Conservation (phyloP, 2,888 invertebrate genomes). For the Gerris lacustris region DNA sequence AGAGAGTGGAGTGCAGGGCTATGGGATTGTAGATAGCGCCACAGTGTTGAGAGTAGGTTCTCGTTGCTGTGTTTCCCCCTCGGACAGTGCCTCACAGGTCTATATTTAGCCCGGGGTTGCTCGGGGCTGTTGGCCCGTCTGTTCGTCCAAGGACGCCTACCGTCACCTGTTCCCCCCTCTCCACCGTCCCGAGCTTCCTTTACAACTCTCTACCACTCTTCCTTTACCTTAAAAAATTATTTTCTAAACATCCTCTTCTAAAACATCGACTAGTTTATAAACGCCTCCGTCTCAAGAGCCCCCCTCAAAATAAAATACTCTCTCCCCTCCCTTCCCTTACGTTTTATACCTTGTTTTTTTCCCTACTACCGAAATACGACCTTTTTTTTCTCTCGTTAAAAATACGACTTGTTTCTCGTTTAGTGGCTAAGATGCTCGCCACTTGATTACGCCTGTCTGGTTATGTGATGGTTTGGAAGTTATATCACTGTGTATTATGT, state of each 20-base stretch:
- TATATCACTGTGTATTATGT: too few species aligned
- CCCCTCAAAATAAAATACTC: too few species aligned
- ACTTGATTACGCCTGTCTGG: too few species aligned
- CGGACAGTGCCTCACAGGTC: neutral
- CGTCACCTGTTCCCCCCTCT: slow-evolving; percentile 2
- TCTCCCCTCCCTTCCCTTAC: too few species aligned
- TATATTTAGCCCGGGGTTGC: neutral
- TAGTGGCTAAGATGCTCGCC: too few species aligned
- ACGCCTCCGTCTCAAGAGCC: too few species aligned
- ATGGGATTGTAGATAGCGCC: slow-evolving; percentile 4
- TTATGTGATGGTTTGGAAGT: too few species aligned
- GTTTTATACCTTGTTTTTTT: too few species aligned
- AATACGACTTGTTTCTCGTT: too few species aligned
- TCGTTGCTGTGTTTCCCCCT: neutral
- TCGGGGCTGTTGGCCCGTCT: slow-evolving; percentile 1
- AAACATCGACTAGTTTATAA: neutral
- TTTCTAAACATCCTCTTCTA: neutral
- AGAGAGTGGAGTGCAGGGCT: neutral
- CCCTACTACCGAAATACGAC: too few species aligned
- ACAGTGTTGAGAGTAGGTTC: neutral
- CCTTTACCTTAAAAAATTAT: slow-evolving; percentile 1
- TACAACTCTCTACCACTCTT: neutral
- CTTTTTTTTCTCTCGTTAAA: too few species aligned
- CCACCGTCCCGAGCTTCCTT: neutral
- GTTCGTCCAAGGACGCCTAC: neutral